These are phyloP conservation scores for Deilephila elpenor DNA, from an alignment of 2,888 invertebrate genomes.

Conservation along the genomic window DNA sequence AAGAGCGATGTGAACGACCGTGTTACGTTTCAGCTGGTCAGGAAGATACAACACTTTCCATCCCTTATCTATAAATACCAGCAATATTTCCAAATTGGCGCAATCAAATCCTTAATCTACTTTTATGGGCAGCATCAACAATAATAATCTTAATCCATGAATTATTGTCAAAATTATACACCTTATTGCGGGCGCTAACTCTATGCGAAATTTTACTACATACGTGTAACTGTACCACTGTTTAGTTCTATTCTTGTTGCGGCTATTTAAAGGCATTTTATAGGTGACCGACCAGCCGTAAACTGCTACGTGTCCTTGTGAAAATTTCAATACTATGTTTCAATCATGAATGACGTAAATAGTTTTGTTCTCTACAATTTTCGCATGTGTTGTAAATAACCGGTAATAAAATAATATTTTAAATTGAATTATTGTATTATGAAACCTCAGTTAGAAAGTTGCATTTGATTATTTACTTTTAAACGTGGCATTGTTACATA, in stretches of 20 bases:
- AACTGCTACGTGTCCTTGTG: constrained; percentile 27
- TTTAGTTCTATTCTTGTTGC: constrained; percentile 29
- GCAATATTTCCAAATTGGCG: too few species aligned
- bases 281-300: constrained; percentile 29
- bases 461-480: too few species aligned
- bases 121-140: too few species aligned
- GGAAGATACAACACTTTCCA: too few species aligned
- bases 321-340: not conserved
- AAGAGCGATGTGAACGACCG: too few species aligned
- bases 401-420: not conserved
- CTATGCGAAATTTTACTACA: not conserved
- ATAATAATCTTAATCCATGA: too few species aligned
- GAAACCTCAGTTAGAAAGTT: too few species aligned
- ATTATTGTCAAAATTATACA: not conserved
- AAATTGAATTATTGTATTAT: not conserved
- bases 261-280: constrained; percentile 30
- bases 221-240: constrained; percentile 16
- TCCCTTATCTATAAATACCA: too few species aligned
- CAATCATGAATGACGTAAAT: not conserved
- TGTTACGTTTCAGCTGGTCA: too few species aligned
- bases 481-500: too few species aligned
- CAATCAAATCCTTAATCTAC: too few species aligned
- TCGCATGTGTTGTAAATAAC: not conserved
- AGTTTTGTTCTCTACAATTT: not conserved
- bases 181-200: not conserved